Evolutionary conservation across 2,113 vertebrate genomes (phyloP), one percentile per base, ranked within the genome.

Genomic region (Cairina moschata): DNA sequence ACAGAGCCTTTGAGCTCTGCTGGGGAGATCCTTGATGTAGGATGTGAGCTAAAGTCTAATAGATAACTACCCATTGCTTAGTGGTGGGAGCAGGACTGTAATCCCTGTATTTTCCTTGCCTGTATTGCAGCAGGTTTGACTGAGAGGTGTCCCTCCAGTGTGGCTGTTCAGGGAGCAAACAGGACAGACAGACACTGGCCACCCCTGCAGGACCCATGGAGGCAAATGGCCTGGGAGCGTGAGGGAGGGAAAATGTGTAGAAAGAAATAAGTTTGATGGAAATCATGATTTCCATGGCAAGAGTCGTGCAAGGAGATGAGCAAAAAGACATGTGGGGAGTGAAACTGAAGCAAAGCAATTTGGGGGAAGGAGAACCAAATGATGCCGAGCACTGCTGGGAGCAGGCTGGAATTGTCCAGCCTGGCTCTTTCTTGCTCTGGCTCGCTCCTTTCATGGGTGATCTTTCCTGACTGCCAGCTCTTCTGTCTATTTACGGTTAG

Each of bases 331-430:
- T 11, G 11, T 13, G 8, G 15, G 22, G 55, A 38, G 4, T 23
- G 48, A 68, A 42, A 75, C 0, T 2, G 40, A 54, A n/a, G 23
- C 8, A 7, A 74, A 29, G 15, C 8, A 44, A 12, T 22, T 0
- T 63, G 11, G 31, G 34, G 18, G 20, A 28, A 73, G 32, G 36
- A 31, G 29, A 76, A 15, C 23, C 8, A 68, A 56, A 36, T 11
- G 23, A 36, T 34, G 25, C 28, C 65, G 59, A 80, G 17, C 1
- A 1, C 17, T 46, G 31, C 36, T 29, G 28, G 52, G 6, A 4
- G 13, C 58, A 59, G 79, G 28, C 38, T 56, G 34, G 26, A 44
- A 26, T 44, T 44, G 75, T 11, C 28, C 67, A 80, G 36, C 44
- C 36, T 71, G 72, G 15, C 2, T 17, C 29, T 11, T 73, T 54